Base-by-base conservation (phyloP, 2,113 vertebrate species). In the Lepus europaeus region DNA sequence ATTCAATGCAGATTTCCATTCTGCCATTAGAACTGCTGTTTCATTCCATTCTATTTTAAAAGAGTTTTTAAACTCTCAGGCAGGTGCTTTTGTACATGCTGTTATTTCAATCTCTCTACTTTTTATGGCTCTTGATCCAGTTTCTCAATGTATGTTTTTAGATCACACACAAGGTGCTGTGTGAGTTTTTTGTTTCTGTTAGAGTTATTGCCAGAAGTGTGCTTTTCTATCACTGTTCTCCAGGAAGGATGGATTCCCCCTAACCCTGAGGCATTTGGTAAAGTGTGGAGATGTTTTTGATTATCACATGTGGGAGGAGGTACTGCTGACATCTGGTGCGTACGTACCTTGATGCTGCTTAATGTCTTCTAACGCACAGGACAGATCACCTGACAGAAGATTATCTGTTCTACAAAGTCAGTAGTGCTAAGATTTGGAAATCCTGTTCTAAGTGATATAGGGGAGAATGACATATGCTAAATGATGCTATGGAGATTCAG, bases 1-100 rank as follows among this genome's bases (percentile, higher is more conserved):
- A 91, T 72, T 82, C 25, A 64, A 64, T 31, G 56, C 25, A 91
- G 23, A 73, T 78, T 83, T 91, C 49, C 45, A 78, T 94, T 77
- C 68, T 91, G 33, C 19, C 81, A 25, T 31, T 90, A 11, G 90
- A 64, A 77, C 66, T 27, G 22, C 8, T 19, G n/a, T 70, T 82
- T 69, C 8, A 81, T 77, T 69, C 31, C 17, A 63, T 59, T 66
- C 33, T 72, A 9, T 33, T 61, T 12, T 76, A 36, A 84, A 61
- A 19, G 13, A 45, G 14, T 31, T 49, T 61, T 87, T 31, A 51
- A 74, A 33, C 4, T 12, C 8, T 61, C 31, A 68, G 5, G 25
- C 14, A 27, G 31, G 6, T 83, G n/a, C 53, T 72, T n/a, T 17
- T 66, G 17, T 49, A 23, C 25, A 13, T 79, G 9, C 3, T 59